Evolutionary conservation across 2,797 vertebrate genomes (phyloP).

Genomic region (Tinamus major): DNA sequence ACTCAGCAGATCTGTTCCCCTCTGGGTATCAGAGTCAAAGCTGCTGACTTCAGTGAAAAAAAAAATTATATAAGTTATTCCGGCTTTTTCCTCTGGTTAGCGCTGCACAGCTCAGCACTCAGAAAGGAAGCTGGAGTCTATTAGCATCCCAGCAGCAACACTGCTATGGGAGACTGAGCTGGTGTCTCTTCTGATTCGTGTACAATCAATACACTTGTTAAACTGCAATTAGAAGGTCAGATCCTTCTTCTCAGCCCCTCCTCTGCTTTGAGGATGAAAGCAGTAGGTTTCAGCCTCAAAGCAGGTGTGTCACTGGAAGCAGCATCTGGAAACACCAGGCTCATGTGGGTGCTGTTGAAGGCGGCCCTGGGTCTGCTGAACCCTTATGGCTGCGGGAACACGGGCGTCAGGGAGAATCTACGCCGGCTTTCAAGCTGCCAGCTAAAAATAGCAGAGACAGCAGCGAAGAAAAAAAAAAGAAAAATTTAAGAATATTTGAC

Average conservation of each 20-base stretch:
- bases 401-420: background rate
- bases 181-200: background rate
- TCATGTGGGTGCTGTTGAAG: background rate
- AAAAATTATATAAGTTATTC: background rate
- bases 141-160: background rate
- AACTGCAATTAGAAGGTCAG: constrained; percentile 4
- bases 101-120: background rate
- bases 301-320: background rate
- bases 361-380: background rate
- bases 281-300: background rate
- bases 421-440: background rate
- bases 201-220: background rate
- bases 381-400: background rate
- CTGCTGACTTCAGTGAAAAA: constrained; percentile 21
- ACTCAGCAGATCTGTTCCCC: constrained; percentile 8
- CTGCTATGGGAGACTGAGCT: background rate
- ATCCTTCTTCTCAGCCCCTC: background rate
- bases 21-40: background rate
- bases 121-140: background rate
- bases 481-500: background rate
- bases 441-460: background rate
- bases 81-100: constrained; percentile 1
- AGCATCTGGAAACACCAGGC: background rate
- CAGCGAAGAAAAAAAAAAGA: background rate
- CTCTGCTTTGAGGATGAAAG: constrained; percentile 1